Evolutionary conservation across 35 echinoderm and acorn worm genomes (phyloP), one percentile per base, ranked within the genome.

Genomic region (Lytechinus pictus): DNA sequence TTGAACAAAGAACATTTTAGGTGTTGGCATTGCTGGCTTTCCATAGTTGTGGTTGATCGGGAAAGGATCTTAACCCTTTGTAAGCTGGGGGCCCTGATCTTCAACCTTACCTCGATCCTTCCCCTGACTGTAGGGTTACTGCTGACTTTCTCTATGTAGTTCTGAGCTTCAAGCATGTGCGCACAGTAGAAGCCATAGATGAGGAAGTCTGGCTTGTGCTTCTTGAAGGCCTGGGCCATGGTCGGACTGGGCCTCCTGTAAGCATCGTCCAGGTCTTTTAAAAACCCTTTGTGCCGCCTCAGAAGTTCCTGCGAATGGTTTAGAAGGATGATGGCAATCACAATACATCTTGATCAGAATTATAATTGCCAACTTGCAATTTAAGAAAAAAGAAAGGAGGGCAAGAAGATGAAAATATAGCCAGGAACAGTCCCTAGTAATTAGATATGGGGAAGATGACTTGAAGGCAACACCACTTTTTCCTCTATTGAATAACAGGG

Each of bases 151-250:
- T 99, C 98, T 27, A 99, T 97, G 91, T 97, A 95, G 21, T 97
- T 96, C 91, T 99, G 98, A 13, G 98, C 97, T 9, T 89, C 27
- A 5, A 95, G 95, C 14, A 99, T 96, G 16, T 96, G 95, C 6
- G 98, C 96, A 61, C 97, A 97, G 87, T 99, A 99, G 58, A 89
- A 95, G 5, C 98, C 98, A 87, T 99, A 99, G 57, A 97, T 96
- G 4, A 99, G 86, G 52, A 99, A 96, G 51, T 97, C 56, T 16
- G 92, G 92, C 52, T 96, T 96, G 89, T 94, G 95, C 21, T 99
- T 97, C 54, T 97, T 97, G 94, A 99, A 99, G 54, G 96, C 94
- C 14, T 97, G 72, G 66, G 97, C 96, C 52, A 99, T 97, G 0
- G 94, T 94, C 0, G 92, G 93, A 19, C 56, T 94, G 52, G 55